A percentile compares a stretch with the other conserved stretches of the same genome.
Evolutionary conservation across 2,888 invertebrate genomes (phyloP).

Genomic region (Meiosimyza platycephala): DNA sequence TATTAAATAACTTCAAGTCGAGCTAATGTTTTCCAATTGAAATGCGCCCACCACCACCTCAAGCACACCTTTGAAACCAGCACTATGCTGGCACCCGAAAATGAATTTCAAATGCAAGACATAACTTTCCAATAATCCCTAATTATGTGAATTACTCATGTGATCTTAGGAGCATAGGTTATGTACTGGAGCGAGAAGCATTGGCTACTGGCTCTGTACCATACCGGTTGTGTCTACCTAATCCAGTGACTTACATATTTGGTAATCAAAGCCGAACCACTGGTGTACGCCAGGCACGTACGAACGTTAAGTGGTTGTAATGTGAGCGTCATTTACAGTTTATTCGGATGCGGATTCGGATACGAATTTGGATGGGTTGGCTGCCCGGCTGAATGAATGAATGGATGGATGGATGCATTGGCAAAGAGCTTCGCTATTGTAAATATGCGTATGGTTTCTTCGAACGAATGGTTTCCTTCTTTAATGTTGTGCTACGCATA

Average conservation of each 20-base stretch:
- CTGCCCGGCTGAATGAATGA: background rate
- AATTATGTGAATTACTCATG: constrained; percentile 44
- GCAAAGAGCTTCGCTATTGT: too few relatives aligned
- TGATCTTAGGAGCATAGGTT: constrained; percentile 13
- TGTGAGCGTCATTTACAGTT: constrained; percentile 37
- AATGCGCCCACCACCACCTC: too few relatives aligned
- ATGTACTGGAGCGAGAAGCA: background rate
- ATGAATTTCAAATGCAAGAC: constrained; percentile 38
- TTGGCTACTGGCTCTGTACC: background rate
- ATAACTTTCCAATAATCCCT: constrained; percentile 45
- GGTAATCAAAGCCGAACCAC: background rate
- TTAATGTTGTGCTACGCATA: too few relatives aligned
- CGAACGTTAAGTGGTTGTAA: constrained; percentile 40
- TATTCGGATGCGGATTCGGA: background rate
- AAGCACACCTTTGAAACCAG: too few relatives aligned
- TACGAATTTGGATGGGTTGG: background rate
- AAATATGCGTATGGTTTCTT: too few relatives aligned
- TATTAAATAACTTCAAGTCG: too few relatives aligned
- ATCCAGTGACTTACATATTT: constrained; percentile 2
- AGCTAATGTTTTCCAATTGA: too few relatives aligned
- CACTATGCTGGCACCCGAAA: too few relatives aligned
- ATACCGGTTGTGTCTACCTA: background rate
- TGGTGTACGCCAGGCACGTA: constrained; percentile 38
- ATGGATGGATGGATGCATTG: too few relatives aligned
- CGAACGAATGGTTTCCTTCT: too few relatives aligned